Percentiles rank a stretch among this genome's conserved stretches.
Conservation (phyloP, 2,113 vertebrate genomes). For the Macquaria ambigua region DNA sequence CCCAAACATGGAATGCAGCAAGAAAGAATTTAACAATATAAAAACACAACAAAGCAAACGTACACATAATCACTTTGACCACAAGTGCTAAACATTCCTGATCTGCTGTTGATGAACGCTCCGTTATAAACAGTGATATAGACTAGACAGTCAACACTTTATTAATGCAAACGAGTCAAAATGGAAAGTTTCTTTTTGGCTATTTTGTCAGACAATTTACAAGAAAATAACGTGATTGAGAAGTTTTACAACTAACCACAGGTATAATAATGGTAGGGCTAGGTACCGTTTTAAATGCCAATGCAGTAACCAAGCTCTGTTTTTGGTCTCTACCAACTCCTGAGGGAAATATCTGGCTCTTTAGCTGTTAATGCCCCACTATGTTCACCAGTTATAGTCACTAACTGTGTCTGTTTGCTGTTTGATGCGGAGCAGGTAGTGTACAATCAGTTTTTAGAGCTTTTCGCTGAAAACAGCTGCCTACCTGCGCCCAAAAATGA, state of each 20-base stretch:
- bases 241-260: neutral
- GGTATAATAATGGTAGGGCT: neutral
- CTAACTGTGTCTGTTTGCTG: neutral
- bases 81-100: conserved; percentile 64
- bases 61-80: conserved; percentile 67
- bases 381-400: too few species aligned
- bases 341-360: neutral
- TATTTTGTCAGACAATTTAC: neutral
- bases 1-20: conserved; percentile 65
- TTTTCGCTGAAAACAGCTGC: neutral
- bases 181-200: neutral
- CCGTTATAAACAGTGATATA: conserved; percentile 22
- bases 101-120: conserved; percentile 60
- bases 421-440: neutral
- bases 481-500: neutral
- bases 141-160: neutral
- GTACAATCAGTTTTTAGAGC: neutral
- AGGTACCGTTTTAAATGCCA: neutral
- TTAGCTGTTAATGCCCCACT: neutral
- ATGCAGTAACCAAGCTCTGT: neutral
- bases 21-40: conserved; percentile 70
- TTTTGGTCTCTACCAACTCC: neutral
- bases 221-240: neutral
- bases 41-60: conserved; percentile 75
- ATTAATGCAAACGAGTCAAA: neutral